Evolutionary conservation across 2,888 invertebrate species (phyloP).

Genomic region (Xanthia icteritia): DNA sequence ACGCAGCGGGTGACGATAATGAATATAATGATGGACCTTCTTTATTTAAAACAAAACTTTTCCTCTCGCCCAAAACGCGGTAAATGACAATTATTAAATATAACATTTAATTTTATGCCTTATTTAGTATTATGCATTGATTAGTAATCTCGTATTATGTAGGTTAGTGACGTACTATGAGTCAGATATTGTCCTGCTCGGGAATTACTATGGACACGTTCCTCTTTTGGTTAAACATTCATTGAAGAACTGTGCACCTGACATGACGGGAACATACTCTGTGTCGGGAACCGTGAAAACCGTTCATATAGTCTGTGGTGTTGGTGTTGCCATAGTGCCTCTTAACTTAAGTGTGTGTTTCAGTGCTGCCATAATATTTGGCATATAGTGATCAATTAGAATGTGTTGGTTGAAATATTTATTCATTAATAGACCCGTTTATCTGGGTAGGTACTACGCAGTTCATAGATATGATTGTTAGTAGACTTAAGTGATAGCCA

Average conservation of each 20-base stretch:
- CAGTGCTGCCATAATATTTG: constrained; percentile 8
- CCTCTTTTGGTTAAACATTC: constrained; percentile 20
- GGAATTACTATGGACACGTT: constrained; percentile 18
- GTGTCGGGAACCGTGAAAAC: not conserved
- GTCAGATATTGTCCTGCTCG: constrained; percentile 51
- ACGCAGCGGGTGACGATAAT: not conserved
- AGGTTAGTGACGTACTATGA: constrained; percentile 54
- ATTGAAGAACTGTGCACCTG: constrained; percentile 20
- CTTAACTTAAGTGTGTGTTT: not conserved
- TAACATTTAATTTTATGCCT: constrained; percentile 30
- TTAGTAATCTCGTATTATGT: constrained; percentile 47
- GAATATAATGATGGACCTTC: not conserved
- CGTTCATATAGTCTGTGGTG: constrained; percentile 5
- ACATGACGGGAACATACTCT: constrained; percentile 1
- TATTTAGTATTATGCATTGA: constrained; percentile 47
- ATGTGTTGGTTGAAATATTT: constrained; percentile 30
- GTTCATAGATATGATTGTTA: constrained; percentile 8
- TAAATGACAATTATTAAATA: constrained; percentile 31
- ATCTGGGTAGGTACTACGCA: constrained; percentile 21
- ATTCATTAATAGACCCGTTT: constrained; percentile 2
- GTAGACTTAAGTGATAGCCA: constrained; percentile 11
- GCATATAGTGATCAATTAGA: not conserved
- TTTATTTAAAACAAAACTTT: constrained; percentile 23
- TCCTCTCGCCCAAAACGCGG: constrained; percentile 24
- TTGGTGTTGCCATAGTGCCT: constrained; percentile 3